A percentile compares a stretch with the other conserved stretches of the same genome.
Conservation (phyloP, 2,113 vertebrate genomes). For the Salminus brasiliensis region DNA sequence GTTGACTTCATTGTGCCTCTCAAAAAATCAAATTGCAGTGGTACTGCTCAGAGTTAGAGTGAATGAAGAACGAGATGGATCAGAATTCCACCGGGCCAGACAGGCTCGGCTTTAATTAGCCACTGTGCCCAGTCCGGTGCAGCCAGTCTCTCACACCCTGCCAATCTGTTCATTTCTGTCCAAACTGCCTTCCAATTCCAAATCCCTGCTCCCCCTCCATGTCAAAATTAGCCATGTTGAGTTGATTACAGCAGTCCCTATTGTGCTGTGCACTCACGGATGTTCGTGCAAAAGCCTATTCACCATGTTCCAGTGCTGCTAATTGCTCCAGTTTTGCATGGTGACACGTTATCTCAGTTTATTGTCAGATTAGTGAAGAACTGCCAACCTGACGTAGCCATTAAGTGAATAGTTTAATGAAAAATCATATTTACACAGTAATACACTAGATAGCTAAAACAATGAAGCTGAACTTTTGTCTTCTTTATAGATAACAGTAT, state of each 20-base stretch:
- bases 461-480: too few species aligned
- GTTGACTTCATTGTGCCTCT: neutral
- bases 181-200: constrained; percentile 35
- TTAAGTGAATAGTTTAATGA: neutral
- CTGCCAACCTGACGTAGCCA: neutral
- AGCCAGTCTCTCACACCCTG: constrained; percentile 35
- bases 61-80: constrained; percentile 35
- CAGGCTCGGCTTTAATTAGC: constrained; percentile 58
- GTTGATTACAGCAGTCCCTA: constrained; percentile 37
- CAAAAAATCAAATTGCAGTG: constrained; percentile 30
- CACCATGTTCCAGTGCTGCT: neutral
- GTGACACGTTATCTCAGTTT: neutral
- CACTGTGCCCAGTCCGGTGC: constrained; percentile 40
- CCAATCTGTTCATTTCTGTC: constrained; percentile 49
- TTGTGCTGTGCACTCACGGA: constrained; percentile 8
- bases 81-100: constrained; percentile 39
- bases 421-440: neutral
- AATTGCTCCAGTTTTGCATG: constrained; percentile 28
- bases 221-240: constrained; percentile 56
- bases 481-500: neutral
- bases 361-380: neutral
- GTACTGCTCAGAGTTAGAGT: constrained; percentile 23
- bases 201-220: constrained; percentile 43
- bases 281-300: neutral
- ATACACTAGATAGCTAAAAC: neutral